Conservation (phyloP, 53 echinoderm and acorn worm species). For the Holothuria leucospilota region DNA sequence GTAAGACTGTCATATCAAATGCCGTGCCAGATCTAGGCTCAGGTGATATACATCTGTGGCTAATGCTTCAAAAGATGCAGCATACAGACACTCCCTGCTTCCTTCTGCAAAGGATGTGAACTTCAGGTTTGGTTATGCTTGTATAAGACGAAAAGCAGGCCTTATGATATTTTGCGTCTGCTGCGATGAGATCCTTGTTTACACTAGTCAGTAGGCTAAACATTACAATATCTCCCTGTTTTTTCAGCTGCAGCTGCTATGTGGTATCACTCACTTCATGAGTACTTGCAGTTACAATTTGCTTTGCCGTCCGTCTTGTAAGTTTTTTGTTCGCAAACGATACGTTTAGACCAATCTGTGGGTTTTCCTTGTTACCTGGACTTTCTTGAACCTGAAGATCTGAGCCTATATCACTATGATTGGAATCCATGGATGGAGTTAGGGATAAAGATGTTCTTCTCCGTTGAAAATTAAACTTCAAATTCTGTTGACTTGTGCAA, state of each 20-base stretch:
- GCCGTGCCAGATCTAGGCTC: constrained; percentile 7
- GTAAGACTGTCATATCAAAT: constrained; percentile 7
- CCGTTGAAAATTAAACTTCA: constrained; percentile 24
- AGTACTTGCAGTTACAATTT: constrained; percentile 50
- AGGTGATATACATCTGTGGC: neutral
- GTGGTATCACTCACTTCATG: constrained; percentile 39
- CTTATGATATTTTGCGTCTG: constrained; percentile 51
- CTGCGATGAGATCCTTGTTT: constrained; percentile 35
- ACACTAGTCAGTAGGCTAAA: too few relatives aligned
- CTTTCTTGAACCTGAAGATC: neutral
- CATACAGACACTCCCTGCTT: neutral
- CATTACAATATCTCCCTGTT: constrained; percentile 43
- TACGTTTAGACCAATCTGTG: constrained; percentile 55
- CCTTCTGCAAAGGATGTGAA: neutral
- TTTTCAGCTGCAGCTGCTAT: constrained; percentile 38
- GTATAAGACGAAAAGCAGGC: constrained; percentile 40
- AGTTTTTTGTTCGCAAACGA: constrained; percentile 50
- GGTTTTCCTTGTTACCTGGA: constrained; percentile 35
- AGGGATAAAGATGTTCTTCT: constrained; percentile 21
- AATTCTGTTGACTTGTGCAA: constrained; percentile 36
- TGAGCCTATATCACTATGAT: neutral
- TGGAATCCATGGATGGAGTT: constrained; percentile 5
- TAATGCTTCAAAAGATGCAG: constrained; percentile 15
- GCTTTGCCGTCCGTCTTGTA: constrained; percentile 51
- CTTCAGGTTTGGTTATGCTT: constrained; percentile 49